Evolutionary conservation across 35 echinoderm and acorn worm genomes (phyloP).

Genomic region (Chiridota heheva): DNA sequence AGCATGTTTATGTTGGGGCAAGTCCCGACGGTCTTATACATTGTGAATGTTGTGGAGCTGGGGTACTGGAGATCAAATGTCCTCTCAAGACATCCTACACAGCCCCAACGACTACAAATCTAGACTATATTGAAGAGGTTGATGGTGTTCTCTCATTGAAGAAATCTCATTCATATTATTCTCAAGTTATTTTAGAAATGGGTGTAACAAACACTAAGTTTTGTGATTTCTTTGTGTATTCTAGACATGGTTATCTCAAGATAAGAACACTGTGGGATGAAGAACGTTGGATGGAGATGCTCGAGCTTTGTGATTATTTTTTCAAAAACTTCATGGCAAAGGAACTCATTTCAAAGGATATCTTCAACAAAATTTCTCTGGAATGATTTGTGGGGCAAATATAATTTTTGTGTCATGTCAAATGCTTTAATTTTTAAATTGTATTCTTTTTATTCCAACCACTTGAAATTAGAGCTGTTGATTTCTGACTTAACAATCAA

Average conservation of each 20-base stretch:
- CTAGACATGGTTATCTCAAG: conserved; percentile 17
- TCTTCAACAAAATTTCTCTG: too few species aligned
- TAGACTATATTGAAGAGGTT: not conserved
- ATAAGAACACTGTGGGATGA: not conserved
- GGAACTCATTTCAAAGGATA: too few species aligned
- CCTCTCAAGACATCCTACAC: conserved; percentile 15
- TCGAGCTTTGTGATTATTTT: too few species aligned
- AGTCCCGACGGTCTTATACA: conserved; percentile 40
- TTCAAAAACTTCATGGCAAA: too few species aligned
- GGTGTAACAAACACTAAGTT: conserved; percentile 12
- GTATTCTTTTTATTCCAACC: too few species aligned
- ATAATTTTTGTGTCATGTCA: too few species aligned
- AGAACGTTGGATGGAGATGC: conserved; percentile 9
- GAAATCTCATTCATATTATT: not conserved
- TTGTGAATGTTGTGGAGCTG: conserved; percentile 41
- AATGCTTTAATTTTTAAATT: too few species aligned
- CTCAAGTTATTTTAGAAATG: conserved; percentile 14
- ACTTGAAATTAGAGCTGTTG: too few species aligned
- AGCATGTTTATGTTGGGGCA: not conserved
- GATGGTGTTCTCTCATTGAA: not conserved
- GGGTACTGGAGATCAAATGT: conserved; percentile 45
- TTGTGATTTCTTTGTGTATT: conserved; percentile 24
- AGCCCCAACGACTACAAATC: conserved; percentile 2
- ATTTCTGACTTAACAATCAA: too few species aligned
- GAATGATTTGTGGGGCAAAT: too few species aligned